Evolutionary conservation across 2,888 invertebrate species (phyloP).

Genomic region (Boloria euphrosyne): DNA sequence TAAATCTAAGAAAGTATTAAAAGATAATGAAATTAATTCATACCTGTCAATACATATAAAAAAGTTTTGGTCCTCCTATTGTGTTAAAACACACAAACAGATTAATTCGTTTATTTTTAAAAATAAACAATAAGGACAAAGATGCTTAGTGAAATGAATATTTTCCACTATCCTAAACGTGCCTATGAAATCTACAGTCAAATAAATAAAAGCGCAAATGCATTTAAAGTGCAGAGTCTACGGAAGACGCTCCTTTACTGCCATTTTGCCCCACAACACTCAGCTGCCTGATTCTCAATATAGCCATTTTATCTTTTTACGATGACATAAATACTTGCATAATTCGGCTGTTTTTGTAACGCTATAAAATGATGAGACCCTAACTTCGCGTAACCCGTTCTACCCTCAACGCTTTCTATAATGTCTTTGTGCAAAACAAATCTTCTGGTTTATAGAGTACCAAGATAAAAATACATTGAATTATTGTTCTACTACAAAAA

Average conservation of each 20-base stretch:
- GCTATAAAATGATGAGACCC: too few relatives aligned
- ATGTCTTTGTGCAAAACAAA: not conserved
- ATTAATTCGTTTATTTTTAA: too few relatives aligned
- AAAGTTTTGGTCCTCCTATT: too few relatives aligned
- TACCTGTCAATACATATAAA: too few relatives aligned
- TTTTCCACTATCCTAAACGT: too few relatives aligned
- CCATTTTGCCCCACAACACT: constrained; percentile 54
- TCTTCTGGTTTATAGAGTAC: too few relatives aligned
- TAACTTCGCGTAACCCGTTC: not conserved
- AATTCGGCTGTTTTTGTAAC: not conserved
- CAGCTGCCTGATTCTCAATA: constrained; percentile 29
- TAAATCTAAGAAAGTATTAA: not conserved
- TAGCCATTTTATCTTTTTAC: constrained; percentile 8
- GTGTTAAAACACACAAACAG: too few relatives aligned
- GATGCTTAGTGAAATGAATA: too few relatives aligned
- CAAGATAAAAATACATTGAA: too few relatives aligned
- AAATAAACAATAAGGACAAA: too few relatives aligned
- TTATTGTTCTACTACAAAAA: too few relatives aligned
- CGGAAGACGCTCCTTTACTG: constrained; percentile 52
- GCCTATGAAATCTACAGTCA: not conserved
- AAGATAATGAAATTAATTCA: not conserved
- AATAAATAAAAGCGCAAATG: constrained; percentile 43
- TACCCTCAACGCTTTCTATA: not conserved
- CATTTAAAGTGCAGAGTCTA: constrained; percentile 54
- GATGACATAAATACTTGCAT: not conserved